A percentile compares a stretch with the other conserved stretches of the same genome.
Conservation (phyloP, 2,888 invertebrate species). For the Pseudococcus viburni region DNA sequence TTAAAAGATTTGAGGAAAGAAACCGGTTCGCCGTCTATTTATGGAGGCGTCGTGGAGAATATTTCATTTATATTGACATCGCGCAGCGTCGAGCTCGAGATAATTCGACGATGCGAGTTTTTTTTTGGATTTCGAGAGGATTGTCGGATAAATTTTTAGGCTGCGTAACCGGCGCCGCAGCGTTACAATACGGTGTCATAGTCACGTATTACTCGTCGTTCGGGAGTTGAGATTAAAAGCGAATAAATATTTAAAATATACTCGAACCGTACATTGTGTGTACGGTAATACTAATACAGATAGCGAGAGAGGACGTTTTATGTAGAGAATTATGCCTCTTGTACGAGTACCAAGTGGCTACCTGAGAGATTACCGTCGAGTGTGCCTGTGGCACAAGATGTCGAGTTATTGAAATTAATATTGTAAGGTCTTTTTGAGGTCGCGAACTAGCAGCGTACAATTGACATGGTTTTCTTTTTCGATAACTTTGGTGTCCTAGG, state of each 20-base stretch:
- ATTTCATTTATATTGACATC: neutral
- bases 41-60: neutral
- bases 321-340: neutral
- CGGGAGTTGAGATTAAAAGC: too few relatives aligned
- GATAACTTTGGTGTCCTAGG: too few relatives aligned
- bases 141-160: too few relatives aligned
- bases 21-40: neutral
- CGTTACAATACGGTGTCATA: too few relatives aligned
- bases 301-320: neutral
- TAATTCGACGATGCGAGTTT: neutral
- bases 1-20: neutral
- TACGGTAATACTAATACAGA: too few relatives aligned
- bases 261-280: too few relatives aligned
- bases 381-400: neutral
- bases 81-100: neutral
- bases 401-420: conserved; percentile 4
- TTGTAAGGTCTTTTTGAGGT: conserved; percentile 2
- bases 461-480: neutral
- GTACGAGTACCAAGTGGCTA: neutral
- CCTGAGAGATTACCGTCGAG: neutral
- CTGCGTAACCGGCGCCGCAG: too few relatives aligned
- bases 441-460: neutral
- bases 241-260: too few relatives aligned
- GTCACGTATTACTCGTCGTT: too few relatives aligned
- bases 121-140: too few relatives aligned